phyloP scores from a whole-genome alignment of 2,797 vertebrate species.

The Erpetoichthys calabaricus region DNA sequence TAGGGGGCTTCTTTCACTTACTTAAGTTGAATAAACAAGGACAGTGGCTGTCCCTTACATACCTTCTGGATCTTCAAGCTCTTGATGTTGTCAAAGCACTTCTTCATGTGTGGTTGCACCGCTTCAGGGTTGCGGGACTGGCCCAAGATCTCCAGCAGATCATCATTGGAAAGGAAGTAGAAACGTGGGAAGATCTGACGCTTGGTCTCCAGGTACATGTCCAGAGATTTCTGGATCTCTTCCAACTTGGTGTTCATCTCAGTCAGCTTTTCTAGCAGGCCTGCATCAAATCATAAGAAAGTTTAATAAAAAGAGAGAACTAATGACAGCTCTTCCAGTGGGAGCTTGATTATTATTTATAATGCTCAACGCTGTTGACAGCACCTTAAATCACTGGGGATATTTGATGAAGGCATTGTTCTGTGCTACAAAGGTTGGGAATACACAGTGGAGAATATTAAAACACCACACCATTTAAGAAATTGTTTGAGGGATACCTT shows the following conservation, averaged over 20 bases:
- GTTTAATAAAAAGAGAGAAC: too few relatives aligned
- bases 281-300: conserved; percentile 26
- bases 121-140: conserved; percentile 70
- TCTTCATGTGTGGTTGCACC: conserved; percentile 74
- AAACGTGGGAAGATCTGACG: conserved; percentile 75
- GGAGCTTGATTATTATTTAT: too few relatives aligned
- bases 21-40: too few relatives aligned
- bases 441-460: too few relatives aligned
- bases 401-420: too few relatives aligned
- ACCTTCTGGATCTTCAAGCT: conserved; percentile 60
- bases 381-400: background rate
- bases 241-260: conserved; percentile 61
- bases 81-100: conserved; percentile 81
- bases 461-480: too few relatives aligned
- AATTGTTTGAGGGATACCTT: too few relatives aligned
- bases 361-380: too few relatives aligned
- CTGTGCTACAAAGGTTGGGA: too few relatives aligned
- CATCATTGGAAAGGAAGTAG: conserved; percentile 81
- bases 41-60: background rate
- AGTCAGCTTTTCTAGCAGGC: conserved; percentile 52
- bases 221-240: conserved; percentile 72
- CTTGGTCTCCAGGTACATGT: conserved; percentile 76
- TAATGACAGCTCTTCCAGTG: too few relatives aligned
- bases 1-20: too few relatives aligned
- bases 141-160: conserved; percentile 73